Percentiles rank a stretch among this genome's conserved stretches.
These are phyloP conservation scores for Spialia ferax DNA, from an alignment of 2,888 invertebrate species.

Conservation along the genomic window DNA sequence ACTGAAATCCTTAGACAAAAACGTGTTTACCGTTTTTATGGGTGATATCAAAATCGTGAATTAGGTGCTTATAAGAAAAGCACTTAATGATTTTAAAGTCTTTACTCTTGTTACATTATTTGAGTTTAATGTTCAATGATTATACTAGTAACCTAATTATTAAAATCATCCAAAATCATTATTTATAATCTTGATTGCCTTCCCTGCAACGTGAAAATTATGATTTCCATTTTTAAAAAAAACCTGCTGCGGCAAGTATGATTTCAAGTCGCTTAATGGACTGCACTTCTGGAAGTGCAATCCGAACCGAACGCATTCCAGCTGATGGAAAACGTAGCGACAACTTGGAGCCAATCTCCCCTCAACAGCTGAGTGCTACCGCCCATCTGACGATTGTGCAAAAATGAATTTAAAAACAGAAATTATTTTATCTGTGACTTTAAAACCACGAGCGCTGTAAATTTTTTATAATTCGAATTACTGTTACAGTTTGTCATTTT, in stretches of 20 bases:
- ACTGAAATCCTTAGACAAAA: too few species aligned
- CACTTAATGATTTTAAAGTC: too few species aligned
- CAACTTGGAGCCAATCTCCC: not conserved
- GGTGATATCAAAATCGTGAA: too few species aligned
- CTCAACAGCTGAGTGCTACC: not conserved
- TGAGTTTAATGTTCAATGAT: too few species aligned
- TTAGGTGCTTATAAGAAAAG: too few species aligned
- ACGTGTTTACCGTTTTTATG: too few species aligned
- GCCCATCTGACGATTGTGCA: not conserved
- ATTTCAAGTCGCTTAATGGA: slow-evolving; percentile 59
- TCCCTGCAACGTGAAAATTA: not conserved
- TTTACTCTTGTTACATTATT: too few species aligned
- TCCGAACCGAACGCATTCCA: slow-evolving; percentile 71
- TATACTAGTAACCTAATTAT: too few species aligned
- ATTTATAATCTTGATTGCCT: not conserved
- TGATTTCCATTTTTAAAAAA: not conserved
- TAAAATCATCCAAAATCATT: too few species aligned
- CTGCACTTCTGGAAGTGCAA: slow-evolving; percentile 68
- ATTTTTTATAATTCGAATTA: too few species aligned
- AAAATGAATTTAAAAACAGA: not conserved
- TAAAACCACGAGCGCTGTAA: not conserved
- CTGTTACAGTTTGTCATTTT: too few species aligned
- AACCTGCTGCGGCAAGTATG: not conserved
- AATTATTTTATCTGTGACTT: not conserved
- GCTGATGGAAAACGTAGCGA: slow-evolving; percentile 61